Evolutionary conservation across 2,113 vertebrate species (phyloP).

Genomic region (Apteryx owenii): DNA sequence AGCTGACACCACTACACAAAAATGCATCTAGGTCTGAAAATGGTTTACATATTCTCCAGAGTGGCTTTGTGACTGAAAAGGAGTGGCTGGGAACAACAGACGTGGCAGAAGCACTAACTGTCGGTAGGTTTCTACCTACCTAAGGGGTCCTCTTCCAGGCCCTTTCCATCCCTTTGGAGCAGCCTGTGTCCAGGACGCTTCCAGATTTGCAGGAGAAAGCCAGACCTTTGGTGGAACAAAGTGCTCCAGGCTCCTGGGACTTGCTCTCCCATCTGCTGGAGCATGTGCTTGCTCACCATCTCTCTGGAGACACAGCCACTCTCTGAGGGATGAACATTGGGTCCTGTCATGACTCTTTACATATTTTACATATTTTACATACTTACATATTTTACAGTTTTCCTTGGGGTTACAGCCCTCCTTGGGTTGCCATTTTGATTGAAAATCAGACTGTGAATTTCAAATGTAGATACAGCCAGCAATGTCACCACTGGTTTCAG

Average conservation of each 20-base stretch:
- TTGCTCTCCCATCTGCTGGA: background rate
- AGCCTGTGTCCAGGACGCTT: background rate
- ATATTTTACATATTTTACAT: background rate
- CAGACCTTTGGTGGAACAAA: background rate
- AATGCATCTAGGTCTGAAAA: background rate
- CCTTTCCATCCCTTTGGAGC: background rate
- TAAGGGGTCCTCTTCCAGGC: background rate
- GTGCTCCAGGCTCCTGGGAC: background rate
- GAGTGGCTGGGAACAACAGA: background rate
- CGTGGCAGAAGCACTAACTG: background rate
- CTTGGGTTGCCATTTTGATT: background rate
- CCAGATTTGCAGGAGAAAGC: background rate
- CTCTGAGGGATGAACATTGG: background rate
- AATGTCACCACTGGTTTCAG: background rate
- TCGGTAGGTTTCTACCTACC: too few relatives aligned
- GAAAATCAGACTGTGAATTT: background rate
- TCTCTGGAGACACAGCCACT: background rate
- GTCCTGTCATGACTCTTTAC: background rate
- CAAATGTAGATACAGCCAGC: background rate
- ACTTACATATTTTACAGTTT: background rate
- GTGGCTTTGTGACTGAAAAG: background rate
- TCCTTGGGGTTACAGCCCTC: background rate
- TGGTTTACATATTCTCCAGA: background rate
- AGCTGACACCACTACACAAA: constrained; percentile 39
- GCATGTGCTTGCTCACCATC: background rate